Percentiles rank a stretch among this genome's conserved stretches.
These are phyloP conservation scores for Melanotus villosus DNA, from an alignment of 2,888 invertebrate species.

Conservation along the genomic window DNA sequence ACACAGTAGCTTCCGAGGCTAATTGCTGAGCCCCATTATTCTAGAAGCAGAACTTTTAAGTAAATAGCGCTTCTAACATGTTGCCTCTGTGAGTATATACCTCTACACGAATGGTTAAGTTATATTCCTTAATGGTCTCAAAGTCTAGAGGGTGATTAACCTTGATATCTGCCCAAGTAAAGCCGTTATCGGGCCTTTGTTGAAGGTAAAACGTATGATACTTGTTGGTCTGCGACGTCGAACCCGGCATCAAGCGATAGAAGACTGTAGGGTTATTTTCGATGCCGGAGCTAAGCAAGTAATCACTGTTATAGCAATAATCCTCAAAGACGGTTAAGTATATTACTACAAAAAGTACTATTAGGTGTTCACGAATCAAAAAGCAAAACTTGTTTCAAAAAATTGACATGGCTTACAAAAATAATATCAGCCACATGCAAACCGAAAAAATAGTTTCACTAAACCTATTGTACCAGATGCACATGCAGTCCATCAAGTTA, in stretches of 20 bases:
- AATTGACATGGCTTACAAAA: slow-evolving; percentile 65
- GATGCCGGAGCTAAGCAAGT: slow-evolving; percentile 87
- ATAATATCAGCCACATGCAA: slow-evolving; percentile 60
- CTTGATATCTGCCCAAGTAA: slow-evolving; percentile 96
- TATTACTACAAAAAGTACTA: slow-evolving; percentile 50
- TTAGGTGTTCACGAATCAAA: slow-evolving; percentile 51
- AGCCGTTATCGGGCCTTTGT: slow-evolving; percentile 92
- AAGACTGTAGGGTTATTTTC: slow-evolving; percentile 96
- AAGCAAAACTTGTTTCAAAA: slow-evolving; percentile 55
- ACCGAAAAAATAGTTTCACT: slow-evolving; percentile 44
- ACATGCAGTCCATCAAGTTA: slow-evolving; percentile 52
- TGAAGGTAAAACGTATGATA: slow-evolving; percentile 95
- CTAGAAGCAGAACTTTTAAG: slow-evolving; percentile 69
- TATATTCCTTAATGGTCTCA: slow-evolving; percentile 95
- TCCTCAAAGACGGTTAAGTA: slow-evolving; percentile 1
- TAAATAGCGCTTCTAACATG: slow-evolving; percentile 5
- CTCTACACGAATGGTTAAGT: slow-evolving; percentile 96
- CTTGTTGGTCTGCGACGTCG: slow-evolving; percentile 96
- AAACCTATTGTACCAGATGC: slow-evolving; percentile 50
- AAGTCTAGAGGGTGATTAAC: slow-evolving; percentile 96
- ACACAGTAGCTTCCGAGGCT: slow-evolving; percentile 94
- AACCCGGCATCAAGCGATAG: slow-evolving; percentile 95
- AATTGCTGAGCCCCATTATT: slow-evolving; percentile 96
- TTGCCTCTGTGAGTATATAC: slow-evolving; percentile 69
- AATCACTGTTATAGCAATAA: slow-evolving; percentile 29